Evolutionary conservation across 2,113 vertebrate genomes (phyloP).

Genomic region (Neomonachus schauinslandi): DNA sequence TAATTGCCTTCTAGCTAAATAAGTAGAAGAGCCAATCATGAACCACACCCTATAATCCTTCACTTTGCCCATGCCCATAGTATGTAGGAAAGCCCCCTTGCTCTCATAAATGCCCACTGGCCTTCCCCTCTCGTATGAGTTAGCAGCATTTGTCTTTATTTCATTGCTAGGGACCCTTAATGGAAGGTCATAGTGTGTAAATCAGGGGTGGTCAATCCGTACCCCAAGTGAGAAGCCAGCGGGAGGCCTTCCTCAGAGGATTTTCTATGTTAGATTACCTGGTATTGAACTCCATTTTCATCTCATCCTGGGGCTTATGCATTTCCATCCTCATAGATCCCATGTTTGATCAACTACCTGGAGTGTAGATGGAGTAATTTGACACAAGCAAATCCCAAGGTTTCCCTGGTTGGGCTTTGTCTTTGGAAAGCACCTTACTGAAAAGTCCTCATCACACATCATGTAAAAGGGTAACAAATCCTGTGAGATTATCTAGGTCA

Average conservation of each 20-base stretch:
- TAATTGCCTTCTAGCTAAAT: background rate
- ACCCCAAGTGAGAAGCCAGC: background rate
- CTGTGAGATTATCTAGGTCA: background rate
- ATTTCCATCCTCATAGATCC: background rate
- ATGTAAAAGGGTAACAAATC: background rate
- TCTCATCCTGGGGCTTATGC: background rate
- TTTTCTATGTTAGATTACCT: background rate
- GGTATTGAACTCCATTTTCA: background rate
- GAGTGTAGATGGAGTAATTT: background rate
- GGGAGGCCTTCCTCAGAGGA: background rate
- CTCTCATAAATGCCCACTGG: background rate
- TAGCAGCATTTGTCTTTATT: background rate
- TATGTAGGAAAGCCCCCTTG: background rate
- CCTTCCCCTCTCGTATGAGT: background rate
- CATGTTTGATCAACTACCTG: background rate
- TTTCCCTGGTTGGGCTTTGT: background rate
- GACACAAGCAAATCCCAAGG: background rate
- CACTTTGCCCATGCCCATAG: background rate
- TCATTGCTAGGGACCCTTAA: background rate
- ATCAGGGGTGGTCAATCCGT: background rate
- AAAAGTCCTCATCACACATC: background rate
- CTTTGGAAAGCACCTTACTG: background rate
- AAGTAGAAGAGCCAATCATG: background rate
- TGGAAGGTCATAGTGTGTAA: background rate
- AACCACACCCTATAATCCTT: background rate